Conservation (phyloP, 2,888 invertebrate species). For the Erebia aethiops region DNA sequence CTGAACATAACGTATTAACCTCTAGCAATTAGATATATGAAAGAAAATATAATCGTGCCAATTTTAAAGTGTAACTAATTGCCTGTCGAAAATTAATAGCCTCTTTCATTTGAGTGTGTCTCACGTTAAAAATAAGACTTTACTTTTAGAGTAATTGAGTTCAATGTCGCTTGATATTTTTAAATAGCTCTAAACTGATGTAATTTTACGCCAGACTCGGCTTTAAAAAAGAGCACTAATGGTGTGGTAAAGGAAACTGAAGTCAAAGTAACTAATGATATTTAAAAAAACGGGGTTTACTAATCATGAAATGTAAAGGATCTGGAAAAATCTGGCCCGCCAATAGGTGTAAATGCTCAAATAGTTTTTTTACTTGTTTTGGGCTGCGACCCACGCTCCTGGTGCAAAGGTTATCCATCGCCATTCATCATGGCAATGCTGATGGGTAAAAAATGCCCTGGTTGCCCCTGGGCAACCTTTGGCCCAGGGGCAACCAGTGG, state of each 20-base stretch:
- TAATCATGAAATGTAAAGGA: no score
- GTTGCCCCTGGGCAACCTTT: no score
- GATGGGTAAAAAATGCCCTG: no score
- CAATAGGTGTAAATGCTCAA: no score
- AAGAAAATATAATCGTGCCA: not conserved
- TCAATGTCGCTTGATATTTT: not conserved
- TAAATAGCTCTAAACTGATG: constrained; percentile 5
- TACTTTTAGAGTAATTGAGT: not conserved
- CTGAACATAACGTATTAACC: no score
- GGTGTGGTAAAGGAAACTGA: not conserved
- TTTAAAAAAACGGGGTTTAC: not conserved
- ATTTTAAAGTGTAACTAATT: constrained; percentile 8
- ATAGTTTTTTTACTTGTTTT: no score
- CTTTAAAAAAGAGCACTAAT: constrained; percentile 4
- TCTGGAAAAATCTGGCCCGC: no score
- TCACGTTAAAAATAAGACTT: not conserved
- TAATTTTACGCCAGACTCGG: constrained; percentile 5
- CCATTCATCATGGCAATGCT: no score
- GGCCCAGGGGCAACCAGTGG: no score
- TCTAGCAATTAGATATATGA: not conserved
- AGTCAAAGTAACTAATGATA: not conserved
- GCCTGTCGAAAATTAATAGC: constrained; percentile 9
- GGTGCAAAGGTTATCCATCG: no score
- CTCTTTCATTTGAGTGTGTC: not conserved
- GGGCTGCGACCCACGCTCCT: no score